Conservation (phyloP, 2,113 vertebrate species). For the Lonchura striata region DNA sequence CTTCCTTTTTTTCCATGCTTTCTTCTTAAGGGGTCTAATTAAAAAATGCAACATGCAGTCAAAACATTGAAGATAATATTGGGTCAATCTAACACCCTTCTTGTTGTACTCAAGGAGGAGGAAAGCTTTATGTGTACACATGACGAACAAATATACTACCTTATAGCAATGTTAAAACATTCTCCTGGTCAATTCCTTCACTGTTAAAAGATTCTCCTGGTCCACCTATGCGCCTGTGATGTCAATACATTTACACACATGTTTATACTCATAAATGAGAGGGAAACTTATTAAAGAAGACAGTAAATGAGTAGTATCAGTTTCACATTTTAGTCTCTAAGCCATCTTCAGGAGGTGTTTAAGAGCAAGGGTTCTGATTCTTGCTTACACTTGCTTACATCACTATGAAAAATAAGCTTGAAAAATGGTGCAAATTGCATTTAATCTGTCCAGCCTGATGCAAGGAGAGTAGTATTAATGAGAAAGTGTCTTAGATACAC, state of each 20-base stretch:
- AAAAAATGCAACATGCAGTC: neutral
- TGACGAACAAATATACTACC: neutral
- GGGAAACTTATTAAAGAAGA: neutral
- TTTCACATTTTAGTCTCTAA: neutral
- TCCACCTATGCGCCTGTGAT: neutral
- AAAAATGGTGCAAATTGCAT: neutral
- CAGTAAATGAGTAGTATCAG: neutral
- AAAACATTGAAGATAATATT: neutral
- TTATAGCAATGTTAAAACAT: neutral
- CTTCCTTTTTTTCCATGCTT: neutral
- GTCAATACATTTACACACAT: neutral
- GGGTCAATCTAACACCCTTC: neutral
- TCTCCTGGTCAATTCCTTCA: neutral
- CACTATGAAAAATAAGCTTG: neutral
- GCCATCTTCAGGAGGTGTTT: neutral
- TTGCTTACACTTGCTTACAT: neutral
- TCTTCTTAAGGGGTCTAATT: neutral
- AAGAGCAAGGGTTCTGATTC: neutral
- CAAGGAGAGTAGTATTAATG: neutral
- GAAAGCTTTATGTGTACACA: neutral
- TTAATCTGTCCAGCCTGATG: neutral
- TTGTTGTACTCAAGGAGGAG: neutral
- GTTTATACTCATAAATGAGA: neutral
- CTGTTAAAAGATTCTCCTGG: neutral
- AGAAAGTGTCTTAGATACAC: neutral